A percentile compares a stretch with the other conserved stretches of the same genome.
Evolutionary conservation across 2,797 vertebrate genomes (phyloP).

Genomic region (Tapera naevia): DNA sequence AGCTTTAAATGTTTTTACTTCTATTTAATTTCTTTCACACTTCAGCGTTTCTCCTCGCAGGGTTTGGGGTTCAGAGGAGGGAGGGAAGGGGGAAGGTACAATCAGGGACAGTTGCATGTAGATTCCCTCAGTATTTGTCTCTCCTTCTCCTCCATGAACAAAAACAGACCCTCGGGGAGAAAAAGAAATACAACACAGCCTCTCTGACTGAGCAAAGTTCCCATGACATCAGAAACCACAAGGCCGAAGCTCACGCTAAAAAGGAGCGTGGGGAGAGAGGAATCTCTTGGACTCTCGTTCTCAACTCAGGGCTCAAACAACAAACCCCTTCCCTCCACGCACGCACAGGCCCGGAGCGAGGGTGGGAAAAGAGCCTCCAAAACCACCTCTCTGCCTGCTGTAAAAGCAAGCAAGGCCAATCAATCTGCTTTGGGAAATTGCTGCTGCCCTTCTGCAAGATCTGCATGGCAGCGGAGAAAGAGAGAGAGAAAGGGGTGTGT

Average conservation of each 20-base stretch:
- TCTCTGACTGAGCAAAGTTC: constrained; percentile 25
- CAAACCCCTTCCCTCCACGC: neutral
- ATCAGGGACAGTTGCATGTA: neutral
- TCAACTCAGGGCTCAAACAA: neutral
- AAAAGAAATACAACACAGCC: constrained; percentile 19
- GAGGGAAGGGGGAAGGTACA: neutral
- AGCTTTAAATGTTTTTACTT: neutral
- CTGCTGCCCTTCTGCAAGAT: neutral
- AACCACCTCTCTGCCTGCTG: neutral
- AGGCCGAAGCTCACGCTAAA: constrained; percentile 20
- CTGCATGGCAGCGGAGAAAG: neutral
- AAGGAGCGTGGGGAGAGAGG: constrained; percentile 58
- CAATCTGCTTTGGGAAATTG: neutral
- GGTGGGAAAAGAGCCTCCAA: neutral
- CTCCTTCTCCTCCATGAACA: constrained; percentile 26
- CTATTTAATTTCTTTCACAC: neutral
- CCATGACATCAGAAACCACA: constrained; percentile 68
- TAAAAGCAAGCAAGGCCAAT: neutral
- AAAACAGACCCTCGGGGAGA: constrained; percentile 48
- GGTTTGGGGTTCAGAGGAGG: neutral
- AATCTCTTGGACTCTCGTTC: constrained; percentile 24
- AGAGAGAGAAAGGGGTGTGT: neutral
- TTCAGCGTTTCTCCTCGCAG: constrained; percentile 8
- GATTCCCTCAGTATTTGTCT: constrained; percentile 5
- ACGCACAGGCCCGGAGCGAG: neutral